These are phyloP conservation scores for Scaptomyza montana DNA, from an alignment of 1,140 invertebrate species.

Conservation along the genomic window DNA sequence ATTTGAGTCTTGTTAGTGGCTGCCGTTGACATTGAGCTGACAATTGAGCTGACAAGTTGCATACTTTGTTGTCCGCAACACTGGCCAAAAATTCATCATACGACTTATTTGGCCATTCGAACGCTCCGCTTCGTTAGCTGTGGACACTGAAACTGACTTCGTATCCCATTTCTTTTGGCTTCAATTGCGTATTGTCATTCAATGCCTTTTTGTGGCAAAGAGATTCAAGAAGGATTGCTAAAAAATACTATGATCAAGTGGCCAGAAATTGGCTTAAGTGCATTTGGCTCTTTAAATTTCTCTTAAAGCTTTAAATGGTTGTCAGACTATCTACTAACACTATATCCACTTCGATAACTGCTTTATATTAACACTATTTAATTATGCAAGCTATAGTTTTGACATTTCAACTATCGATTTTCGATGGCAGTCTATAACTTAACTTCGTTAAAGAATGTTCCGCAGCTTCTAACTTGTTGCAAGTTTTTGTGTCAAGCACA, in stretches of 20 bases:
- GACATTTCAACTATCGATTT: no score
- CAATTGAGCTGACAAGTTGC: constrained; percentile 12
- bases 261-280: background rate
- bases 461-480: background rate
- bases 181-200: constrained; percentile 26
- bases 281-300: background rate
- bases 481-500: constrained; percentile 2
- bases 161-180: constrained; percentile 2
- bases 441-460: no score
- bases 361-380: no score
- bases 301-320: no score
- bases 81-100: constrained; percentile 47
- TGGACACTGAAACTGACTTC: background rate
- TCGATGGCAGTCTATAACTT: no score
- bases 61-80: constrained; percentile 31
- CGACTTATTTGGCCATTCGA: constrained; percentile 71
- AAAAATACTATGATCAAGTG: no score
- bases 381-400: no score
- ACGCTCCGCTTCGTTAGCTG: constrained; percentile 37
- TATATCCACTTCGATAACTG: no score
- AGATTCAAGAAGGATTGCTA: background rate
- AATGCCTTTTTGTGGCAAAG: constrained; percentile 25
- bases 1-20: background rate
- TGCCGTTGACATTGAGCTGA: constrained; percentile 3
- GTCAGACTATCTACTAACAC: no score